Evolutionary conservation across 2,113 vertebrate genomes (phyloP), one percentile per base, ranked within the genome.

Genomic region (Melanotaenia duboulayi): DNA sequence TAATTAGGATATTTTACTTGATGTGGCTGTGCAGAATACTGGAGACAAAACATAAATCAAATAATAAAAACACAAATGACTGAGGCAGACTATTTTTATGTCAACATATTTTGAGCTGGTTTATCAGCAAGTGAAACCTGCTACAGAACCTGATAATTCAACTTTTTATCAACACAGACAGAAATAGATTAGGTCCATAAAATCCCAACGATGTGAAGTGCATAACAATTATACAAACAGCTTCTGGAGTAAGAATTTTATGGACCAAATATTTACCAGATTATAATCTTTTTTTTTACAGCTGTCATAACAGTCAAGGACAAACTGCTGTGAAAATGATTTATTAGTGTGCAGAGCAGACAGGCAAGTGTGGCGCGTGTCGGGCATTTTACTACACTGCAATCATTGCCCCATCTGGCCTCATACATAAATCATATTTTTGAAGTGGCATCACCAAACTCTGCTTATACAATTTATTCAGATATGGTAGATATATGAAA

Each of bases 381-480:
- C 35, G 59, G 71, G 44, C 65, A 16, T 75, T 86, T 92, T 84
- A 87, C 85, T 87, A 72, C 49, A 49, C 71, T 54, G 65, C 76
- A 20, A 64, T 76, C 42, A 49, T 65, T 59, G 40, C 63, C 55
- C 73, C 65, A 68, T 72, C 22, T 67, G 44, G 69, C 77, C 56
- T 68, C 54, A 74, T 76, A 65, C 76, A 88, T 76, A 60, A 81
- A 82, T 80, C 80, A 79, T 80, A 40, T 58, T 62, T 71, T 81
- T 76, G 22, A 74, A 55, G 52, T 46, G 13, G 57, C 56, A 74
- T 70, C 78, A 76, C 39, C 32, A 58, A 74, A 61, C 52, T 52
- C 17, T 24, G 52, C 42, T 57, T 12, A 37, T 23, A 81, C 55
- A 62, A 13, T 58, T 28, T 32, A 63, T 65, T 54, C 56, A 74